Evolutionary conservation across 2,888 invertebrate species (phyloP).

Genomic region (Pristionchus fissidentatus): DNA sequence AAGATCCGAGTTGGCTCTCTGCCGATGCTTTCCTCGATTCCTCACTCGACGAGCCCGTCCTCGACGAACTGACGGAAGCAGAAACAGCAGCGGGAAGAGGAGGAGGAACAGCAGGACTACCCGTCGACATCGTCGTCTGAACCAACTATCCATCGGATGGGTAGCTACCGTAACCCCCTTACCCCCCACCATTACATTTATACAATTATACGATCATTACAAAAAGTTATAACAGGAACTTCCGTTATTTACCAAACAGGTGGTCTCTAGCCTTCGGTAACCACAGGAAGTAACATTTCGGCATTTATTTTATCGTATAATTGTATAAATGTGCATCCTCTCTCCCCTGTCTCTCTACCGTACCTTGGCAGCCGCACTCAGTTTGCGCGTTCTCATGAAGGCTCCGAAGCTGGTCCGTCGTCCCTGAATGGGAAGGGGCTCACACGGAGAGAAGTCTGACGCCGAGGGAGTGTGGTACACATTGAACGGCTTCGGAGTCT

Average conservation of each 20-base stretch:
- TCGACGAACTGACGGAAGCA: neutral
- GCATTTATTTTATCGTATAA: neutral
- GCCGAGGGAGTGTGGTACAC: slow-evolving; percentile 54
- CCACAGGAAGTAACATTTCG: too few relatives aligned
- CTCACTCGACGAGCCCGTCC: slow-evolving; percentile 8
- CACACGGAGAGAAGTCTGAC: neutral
- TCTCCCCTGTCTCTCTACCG: too few relatives aligned
- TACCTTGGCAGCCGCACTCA: slow-evolving; percentile 4
- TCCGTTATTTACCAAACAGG: too few relatives aligned
- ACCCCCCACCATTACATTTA: too few relatives aligned
- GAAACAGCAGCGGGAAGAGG: neutral
- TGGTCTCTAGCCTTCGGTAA: neutral
- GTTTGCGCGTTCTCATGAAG: slow-evolving; percentile 36
- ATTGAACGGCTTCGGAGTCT: slow-evolving; percentile 54
- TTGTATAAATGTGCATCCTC: neutral
- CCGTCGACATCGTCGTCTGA: too few relatives aligned
- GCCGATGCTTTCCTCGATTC: slow-evolving; percentile 42
- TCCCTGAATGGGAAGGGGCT: neutral
- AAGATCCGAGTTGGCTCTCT: slow-evolving; percentile 36
- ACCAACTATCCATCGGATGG: too few relatives aligned
- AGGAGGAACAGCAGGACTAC: too few relatives aligned
- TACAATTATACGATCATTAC: too few relatives aligned
- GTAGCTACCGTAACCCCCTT: too few relatives aligned
- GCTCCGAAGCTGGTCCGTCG: slow-evolving; percentile 25
- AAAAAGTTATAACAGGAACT: too few relatives aligned